phyloP scores from a whole-genome alignment of 2,113 vertebrate genomes.

The human (Homo sapiens) region DNA sequence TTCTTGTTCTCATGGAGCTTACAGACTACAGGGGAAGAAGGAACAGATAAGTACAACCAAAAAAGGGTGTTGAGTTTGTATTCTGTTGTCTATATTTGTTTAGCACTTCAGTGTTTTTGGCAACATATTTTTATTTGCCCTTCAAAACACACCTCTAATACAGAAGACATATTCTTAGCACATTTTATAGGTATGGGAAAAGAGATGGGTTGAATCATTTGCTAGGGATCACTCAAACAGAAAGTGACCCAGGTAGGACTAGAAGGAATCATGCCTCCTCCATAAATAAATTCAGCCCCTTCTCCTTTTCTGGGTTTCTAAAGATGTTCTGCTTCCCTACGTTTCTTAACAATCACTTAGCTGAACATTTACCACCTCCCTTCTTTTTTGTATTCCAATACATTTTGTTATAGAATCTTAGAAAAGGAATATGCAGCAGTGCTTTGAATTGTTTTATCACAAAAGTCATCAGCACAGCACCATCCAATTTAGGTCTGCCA shows the following conservation, averaged over 20 bases:
- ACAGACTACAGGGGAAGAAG: neutral
- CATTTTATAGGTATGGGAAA: neutral
- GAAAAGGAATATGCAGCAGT: neutral
- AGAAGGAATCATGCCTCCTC: neutral
- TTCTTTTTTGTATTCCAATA: neutral
- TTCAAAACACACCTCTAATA: neutral
- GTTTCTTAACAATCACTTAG: neutral
- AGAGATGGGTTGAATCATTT: neutral
- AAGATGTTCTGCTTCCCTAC: neutral
- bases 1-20: neutral
- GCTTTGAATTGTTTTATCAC: neutral
- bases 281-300: neutral
- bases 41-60: neutral
- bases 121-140: neutral
- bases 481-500: no score
- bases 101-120: neutral
- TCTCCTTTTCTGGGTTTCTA: neutral
- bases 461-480: neutral
- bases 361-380: neutral
- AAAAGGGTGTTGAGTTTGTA: neutral
- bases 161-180: neutral
- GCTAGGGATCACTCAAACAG: neutral
- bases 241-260: neutral
- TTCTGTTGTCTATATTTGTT: neutral
- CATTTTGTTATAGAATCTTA: neutral